Evolutionary conservation across 2,888 invertebrate genomes (phyloP).

Genomic region (Ariolimax columbianus): DNA sequence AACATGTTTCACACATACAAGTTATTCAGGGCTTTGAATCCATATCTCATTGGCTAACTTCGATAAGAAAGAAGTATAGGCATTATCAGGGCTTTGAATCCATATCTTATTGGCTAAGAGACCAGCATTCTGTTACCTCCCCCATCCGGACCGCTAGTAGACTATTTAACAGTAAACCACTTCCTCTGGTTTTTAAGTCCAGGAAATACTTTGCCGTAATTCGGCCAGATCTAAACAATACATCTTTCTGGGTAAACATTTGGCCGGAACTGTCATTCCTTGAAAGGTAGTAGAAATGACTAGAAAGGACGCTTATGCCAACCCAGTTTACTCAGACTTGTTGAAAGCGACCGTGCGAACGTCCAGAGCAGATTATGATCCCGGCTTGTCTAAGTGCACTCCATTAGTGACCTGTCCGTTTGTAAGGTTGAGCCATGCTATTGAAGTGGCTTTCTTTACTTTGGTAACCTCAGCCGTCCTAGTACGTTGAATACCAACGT

Average conservation of each 20-base stretch:
- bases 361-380: not conserved
- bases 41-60: too few relatives aligned
- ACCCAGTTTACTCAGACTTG: not conserved
- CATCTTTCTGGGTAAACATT: not conserved
- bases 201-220: not conserved
- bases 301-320: not conserved
- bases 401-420: not conserved
- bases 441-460: not conserved
- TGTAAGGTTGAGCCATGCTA: not conserved
- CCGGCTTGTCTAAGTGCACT: slow-evolving; percentile 13
- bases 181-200: not conserved
- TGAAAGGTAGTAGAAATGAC: not conserved
- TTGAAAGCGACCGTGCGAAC: too few relatives aligned
- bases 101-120: too few relatives aligned
- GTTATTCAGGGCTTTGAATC: too few relatives aligned
- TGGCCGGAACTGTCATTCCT: not conserved
- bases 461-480: not conserved
- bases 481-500: not conserved
- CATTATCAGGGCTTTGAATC: too few relatives aligned
- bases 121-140: too few relatives aligned
- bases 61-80: too few relatives aligned
- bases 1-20: too few relatives aligned
- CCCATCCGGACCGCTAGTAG: too few relatives aligned
- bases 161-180: too few relatives aligned
- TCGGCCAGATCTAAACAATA: not conserved